These are phyloP conservation scores for Epinephelus fuscoguttatus DNA, from an alignment of 2,113 vertebrate species.

Conservation along the genomic window DNA sequence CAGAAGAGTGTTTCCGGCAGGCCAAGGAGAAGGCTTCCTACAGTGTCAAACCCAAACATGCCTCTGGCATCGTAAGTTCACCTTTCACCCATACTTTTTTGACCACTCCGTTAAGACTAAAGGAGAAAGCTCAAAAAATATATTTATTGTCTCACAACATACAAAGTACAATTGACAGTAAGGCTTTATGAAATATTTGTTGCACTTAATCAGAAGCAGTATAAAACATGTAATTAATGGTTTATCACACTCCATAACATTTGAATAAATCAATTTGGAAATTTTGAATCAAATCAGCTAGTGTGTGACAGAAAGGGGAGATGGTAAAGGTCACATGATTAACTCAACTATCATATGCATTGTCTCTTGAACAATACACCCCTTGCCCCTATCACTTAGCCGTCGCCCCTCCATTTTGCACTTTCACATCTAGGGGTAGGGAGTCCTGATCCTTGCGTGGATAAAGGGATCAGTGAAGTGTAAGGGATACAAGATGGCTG, in stretches of 20 bases:
- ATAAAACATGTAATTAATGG: neutral
- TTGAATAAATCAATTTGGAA: no score
- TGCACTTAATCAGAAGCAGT: neutral
- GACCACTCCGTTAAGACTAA: no score
- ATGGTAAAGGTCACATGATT: neutral
- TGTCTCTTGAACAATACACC: neutral
- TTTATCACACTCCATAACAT: neutral
- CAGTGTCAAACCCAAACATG: constrained; percentile 95
- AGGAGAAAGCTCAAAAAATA: neutral
- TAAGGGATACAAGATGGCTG: no score
- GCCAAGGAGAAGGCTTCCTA: constrained; percentile 95
- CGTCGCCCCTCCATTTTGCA: no score
- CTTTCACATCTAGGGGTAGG: no score
- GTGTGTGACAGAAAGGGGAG: neutral
- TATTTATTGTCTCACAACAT: neutral
- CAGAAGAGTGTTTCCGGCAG: constrained; percentile 93
- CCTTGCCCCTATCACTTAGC: no score
- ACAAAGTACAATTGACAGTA: neutral
- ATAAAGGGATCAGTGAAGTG: no score
- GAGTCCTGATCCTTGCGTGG: no score
- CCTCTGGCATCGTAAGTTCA: constrained; percentile 94
- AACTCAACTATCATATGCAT: neutral
- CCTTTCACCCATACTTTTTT: neutral
- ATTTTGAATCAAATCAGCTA: no score
- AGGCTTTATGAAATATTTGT: neutral